Evolutionary conservation across 2,888 invertebrate species (phyloP).

Genomic region (Macrophya alboannulata): DNA sequence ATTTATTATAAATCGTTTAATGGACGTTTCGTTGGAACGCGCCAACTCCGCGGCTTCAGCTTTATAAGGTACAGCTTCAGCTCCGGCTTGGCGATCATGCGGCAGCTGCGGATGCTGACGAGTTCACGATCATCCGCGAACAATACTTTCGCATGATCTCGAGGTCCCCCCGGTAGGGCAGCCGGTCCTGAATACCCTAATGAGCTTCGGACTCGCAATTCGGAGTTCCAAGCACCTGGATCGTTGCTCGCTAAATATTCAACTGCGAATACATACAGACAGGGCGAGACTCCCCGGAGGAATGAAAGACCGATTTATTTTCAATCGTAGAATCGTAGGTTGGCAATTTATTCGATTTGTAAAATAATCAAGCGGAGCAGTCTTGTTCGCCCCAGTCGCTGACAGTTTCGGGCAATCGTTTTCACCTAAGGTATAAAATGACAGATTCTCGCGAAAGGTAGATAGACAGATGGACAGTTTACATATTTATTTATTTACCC

Average conservation of each 20-base stretch:
- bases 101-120: neutral
- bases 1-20: too few relatives aligned
- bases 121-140: neutral
- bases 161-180: neutral
- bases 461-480: too few relatives aligned
- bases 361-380: neutral
- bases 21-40: neutral
- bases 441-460: too few relatives aligned
- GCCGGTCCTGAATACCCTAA: slow-evolving; percentile 34
- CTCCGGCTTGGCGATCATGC: neutral
- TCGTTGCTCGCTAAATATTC: slow-evolving; percentile 42
- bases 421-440: too few relatives aligned
- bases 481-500: too few relatives aligned
- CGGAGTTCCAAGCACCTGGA: slow-evolving; percentile 18
- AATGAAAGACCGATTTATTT: neutral
- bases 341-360: neutral
- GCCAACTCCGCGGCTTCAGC: neutral
- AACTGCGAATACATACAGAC: neutral
- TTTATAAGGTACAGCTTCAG: neutral
- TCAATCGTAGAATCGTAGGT: neutral
- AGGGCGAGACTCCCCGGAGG: neutral
- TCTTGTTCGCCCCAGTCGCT: too few relatives aligned
- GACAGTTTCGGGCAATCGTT: neutral
- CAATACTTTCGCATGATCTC: neutral
- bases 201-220: neutral